Percentiles rank a stretch among this genome's conserved stretches.
Evolutionary conservation across 2,797 vertebrate species (phyloP).

Genomic region (Anabas testudineus): DNA sequence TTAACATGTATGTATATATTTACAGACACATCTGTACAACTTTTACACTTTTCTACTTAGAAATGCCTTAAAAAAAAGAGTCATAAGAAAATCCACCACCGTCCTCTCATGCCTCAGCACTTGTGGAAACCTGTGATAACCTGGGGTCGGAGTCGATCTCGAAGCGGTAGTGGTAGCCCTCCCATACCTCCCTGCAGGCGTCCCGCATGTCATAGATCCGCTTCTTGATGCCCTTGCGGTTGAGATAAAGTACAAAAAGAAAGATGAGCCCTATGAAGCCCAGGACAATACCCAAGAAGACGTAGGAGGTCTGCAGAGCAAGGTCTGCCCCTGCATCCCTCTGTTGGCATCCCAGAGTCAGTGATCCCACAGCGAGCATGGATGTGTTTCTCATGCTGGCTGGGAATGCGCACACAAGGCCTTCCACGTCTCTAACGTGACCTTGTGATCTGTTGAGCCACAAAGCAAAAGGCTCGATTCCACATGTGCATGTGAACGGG

Average conservation of each 20-base stretch:
- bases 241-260: conserved; percentile 88
- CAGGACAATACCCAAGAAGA: conserved; percentile 84
- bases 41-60: conserved; percentile 61
- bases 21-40: conserved; percentile 74
- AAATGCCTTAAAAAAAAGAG: conserved; percentile 60
- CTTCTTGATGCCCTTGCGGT: conserved; percentile 87
- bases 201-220: conserved; percentile 83
- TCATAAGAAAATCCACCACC: conserved; percentile 23
- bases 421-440: conserved; percentile 65
- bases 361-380: conserved; percentile 60
- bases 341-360: conserved; percentile 78
- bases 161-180: conserved; percentile 86
- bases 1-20: conserved; percentile 63
- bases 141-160: conserved; percentile 85
- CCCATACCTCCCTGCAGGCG: conserved; percentile 85
- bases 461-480: conserved; percentile 79
- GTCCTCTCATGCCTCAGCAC: conserved; percentile 76
- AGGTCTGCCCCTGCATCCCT: conserved; percentile 69
- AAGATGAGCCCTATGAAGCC: conserved; percentile 86
- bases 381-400: conserved; percentile 81
- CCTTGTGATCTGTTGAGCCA: conserved; percentile 83
- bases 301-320: conserved; percentile 86
- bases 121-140: conserved; percentile 80
- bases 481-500: conserved; percentile 84
- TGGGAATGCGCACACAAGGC: conserved; percentile 79